Evolutionary conservation across 2,797 vertebrate genomes (phyloP), one percentile per base, ranked within the genome.

Genomic region (Melanitta fusca): DNA sequence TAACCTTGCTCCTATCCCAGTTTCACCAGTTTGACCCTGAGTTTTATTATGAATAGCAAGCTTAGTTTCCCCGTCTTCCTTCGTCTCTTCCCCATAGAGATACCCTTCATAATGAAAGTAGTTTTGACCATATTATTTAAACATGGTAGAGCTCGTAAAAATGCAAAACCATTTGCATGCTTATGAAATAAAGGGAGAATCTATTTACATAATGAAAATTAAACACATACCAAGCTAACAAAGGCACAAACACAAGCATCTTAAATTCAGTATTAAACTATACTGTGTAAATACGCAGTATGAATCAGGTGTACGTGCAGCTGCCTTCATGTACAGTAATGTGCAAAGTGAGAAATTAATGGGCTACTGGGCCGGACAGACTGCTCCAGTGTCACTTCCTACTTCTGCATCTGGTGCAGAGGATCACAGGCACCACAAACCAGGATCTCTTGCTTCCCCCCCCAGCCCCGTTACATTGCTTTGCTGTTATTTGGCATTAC

Each of bases 121-220:
- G 58, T 85, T 86, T 7, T 62, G 61, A 73, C 49, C 36, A 80
- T 28, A 53, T 4, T 91, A 41, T 68, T 85, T n/a, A 28, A 85
- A 92, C 49, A 39, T 21, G 69, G 16, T 45, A 25, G 41, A 71
- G 45, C 51, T 91, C 54, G 54, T 61, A 60, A 83, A 90, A 87
- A 93, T 41, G 62, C 84, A 91, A 72, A 92, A 75, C 61, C 72
- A 89, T 96, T 95, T 96, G 69, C 79, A 83, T 91, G 47, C n/a
- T 91, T 89, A 34, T 41, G 69, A 91, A 95, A 89, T 56, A 82
- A 89, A 92, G 41, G 85, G 27, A 68, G n/a, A 93, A 91, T 13
- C 69, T 36, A 88, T 85, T 89, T 89, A 72, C 79, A 87, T 78
- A 69, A 89, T 49, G 84, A 85, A 95, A 93, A 93, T 72, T 38